Percentiles rank a stretch among this genome's conserved stretches.
phyloP scores from a whole-genome alignment of 2,888 invertebrate species.

The Leucozona laternaria region DNA sequence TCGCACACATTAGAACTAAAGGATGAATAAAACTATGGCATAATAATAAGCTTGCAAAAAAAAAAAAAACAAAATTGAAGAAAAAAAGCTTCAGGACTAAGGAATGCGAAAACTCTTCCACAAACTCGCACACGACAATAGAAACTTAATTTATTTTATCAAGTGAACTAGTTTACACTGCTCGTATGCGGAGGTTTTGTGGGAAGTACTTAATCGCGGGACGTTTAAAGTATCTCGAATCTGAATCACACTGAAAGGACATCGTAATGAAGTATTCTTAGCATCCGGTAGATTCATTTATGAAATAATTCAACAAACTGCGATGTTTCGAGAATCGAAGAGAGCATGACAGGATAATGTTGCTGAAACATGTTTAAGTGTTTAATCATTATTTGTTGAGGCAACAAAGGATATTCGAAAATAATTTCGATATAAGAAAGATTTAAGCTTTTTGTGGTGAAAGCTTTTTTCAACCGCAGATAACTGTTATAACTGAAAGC shows the following conservation, averaged over 20 bases:
- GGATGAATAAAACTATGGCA: conserved; percentile 38
- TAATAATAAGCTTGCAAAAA: conserved; percentile 28
- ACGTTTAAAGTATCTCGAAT: conserved; percentile 64
- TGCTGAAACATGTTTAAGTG: background rate
- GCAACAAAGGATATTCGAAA: background rate
- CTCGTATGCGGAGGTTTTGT: conserved; percentile 9
- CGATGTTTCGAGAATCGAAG: conserved; percentile 54
- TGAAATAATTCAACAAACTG: background rate
- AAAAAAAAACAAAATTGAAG: conserved; percentile 6
- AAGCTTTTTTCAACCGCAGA: background rate
- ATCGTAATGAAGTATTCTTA: conserved; percentile 48
- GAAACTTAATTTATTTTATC: conserved; percentile 17
- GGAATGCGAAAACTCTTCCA: conserved; percentile 9
- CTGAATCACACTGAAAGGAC: conserved; percentile 65
- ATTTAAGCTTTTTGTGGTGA: background rate
- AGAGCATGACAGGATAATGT: conserved; percentile 10
- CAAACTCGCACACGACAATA: background rate
- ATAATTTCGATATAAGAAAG: background rate
- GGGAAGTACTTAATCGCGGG: conserved; percentile 27
- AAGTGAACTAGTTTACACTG: conserved; percentile 29
- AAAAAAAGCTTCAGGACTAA: conserved; percentile 14
- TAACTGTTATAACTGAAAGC: conserved; percentile 12
- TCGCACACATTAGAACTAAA: conserved; percentile 34
- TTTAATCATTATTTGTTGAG: background rate
- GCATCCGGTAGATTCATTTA: conserved; percentile 51